Percentiles rank a stretch among this genome's conserved stretches.
phyloP scores from a whole-genome alignment of 2,888 invertebrate species.

The Coleophora flavipennella region DNA sequence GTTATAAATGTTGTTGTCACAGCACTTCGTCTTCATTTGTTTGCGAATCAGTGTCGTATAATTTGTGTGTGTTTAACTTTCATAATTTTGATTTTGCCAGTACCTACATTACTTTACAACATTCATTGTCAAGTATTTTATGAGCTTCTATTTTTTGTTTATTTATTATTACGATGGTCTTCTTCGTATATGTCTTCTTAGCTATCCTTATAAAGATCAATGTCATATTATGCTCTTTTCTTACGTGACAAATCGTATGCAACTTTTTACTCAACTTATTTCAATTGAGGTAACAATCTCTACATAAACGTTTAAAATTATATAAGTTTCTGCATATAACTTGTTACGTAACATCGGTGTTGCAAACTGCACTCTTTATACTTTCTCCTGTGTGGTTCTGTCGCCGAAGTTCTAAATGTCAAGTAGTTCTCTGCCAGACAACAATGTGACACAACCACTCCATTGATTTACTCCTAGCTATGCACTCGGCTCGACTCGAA shows the following conservation, averaged over 20 bases:
- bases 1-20: slow-evolving; percentile 49
- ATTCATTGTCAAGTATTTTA: slow-evolving; percentile 43
- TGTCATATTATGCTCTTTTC: slow-evolving; percentile 60
- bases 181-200: slow-evolving; percentile 65
- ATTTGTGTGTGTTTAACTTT: slow-evolving; percentile 53
- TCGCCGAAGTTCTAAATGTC: slow-evolving; percentile 64
- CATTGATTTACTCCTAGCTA: slow-evolving; percentile 51
- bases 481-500: slow-evolving; percentile 62
- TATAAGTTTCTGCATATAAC: slow-evolving; percentile 28
- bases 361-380: slow-evolving; percentile 74
- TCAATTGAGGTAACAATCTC: too few species aligned
- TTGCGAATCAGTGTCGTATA: slow-evolving; percentile 68
- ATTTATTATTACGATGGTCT: slow-evolving; percentile 49
- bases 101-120: slow-evolving; percentile 31
- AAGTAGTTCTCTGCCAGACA: slow-evolving; percentile 58
- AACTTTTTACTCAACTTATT: slow-evolving; percentile 1
- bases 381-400: slow-evolving; percentile 68
- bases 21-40: slow-evolving; percentile 60
- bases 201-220: slow-evolving; percentile 60
- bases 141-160: slow-evolving; percentile 54
- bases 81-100: slow-evolving; percentile 51
- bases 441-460: slow-evolving; percentile 55
- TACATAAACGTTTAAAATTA: background rate
- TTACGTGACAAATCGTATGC: slow-evolving; percentile 45
- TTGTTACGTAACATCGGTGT: slow-evolving; percentile 60